These are phyloP conservation scores for Crocidura indochinensis DNA, from an alignment of 2,797 vertebrate species.

Conservation along the genomic window DNA sequence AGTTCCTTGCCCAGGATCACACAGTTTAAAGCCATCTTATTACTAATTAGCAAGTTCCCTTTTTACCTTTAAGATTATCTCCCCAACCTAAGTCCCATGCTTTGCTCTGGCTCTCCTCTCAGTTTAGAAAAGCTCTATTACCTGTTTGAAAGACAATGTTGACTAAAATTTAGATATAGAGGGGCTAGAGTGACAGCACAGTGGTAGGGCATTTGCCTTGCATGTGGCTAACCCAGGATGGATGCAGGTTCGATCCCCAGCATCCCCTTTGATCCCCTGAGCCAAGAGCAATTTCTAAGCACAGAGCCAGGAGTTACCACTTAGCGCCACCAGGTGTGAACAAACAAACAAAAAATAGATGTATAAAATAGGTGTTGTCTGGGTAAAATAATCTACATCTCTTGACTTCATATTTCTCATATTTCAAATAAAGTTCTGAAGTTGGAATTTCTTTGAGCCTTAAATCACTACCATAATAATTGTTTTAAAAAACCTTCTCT, in stretches of 20 bases:
- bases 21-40: background rate
- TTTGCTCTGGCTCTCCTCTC: background rate
- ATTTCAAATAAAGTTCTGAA: conserved; percentile 54
- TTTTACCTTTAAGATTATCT: background rate
- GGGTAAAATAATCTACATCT: background rate
- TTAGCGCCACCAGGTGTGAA: too few species aligned
- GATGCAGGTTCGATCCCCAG: too few species aligned
- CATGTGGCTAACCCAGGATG: too few species aligned
- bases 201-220: too few species aligned
- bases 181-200: too few species aligned
- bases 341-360: background rate
- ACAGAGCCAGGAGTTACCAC: too few species aligned
- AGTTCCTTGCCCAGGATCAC: background rate
- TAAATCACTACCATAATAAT: background rate
- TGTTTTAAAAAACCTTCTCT: background rate
- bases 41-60: background rate
- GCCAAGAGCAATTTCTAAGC: too few species aligned
- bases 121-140: background rate
- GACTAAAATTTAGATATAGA: background rate
- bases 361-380: background rate
- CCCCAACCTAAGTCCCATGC: background rate
- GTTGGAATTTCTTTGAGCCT: conserved; percentile 22
- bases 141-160: background rate
- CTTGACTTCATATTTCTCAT: conserved; percentile 5
- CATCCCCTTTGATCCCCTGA: too few species aligned